These are phyloP conservation scores for Sphinx pinastri DNA, from an alignment of 2,888 invertebrate species.

Conservation along the genomic window DNA sequence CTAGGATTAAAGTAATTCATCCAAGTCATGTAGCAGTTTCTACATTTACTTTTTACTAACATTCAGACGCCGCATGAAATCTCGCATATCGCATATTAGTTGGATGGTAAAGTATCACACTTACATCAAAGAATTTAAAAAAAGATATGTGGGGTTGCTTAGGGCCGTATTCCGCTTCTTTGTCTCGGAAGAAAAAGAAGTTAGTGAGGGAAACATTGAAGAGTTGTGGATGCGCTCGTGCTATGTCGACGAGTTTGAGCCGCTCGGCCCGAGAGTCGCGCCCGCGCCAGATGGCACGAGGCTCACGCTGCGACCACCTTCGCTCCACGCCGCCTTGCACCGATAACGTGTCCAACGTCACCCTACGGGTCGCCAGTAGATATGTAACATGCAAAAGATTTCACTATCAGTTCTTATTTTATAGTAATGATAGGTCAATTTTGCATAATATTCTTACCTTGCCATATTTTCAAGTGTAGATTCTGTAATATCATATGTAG, in stretches of 20 bases:
- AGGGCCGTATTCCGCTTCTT: slow-evolving; percentile 93
- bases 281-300: slow-evolving; percentile 95
- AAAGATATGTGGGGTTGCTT: slow-evolving; percentile 93
- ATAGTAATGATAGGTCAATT: not conserved
- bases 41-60: too few species aligned
- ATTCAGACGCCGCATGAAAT: too few species aligned
- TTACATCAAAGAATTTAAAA: slow-evolving; percentile 96
- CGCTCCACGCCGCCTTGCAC: slow-evolving; percentile 91
- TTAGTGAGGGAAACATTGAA: slow-evolving; percentile 97
- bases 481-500: slow-evolving; percentile 97
- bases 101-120: slow-evolving; percentile 43
- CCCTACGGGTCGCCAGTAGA: slow-evolving; percentile 77
- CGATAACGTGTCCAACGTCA: slow-evolving; percentile 94
- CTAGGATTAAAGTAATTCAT: too few species aligned
- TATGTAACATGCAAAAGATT: not conserved
- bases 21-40: too few species aligned
- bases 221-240: slow-evolving; percentile 87
- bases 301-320: slow-evolving; percentile 89
- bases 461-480: slow-evolving; percentile 97
- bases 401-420: not conserved
- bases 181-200: slow-evolving; percentile 96
- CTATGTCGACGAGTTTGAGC: slow-evolving; percentile 91
- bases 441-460: slow-evolving; percentile 80
- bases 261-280: slow-evolving; percentile 95
- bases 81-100: too few species aligned